Evolutionary conservation across 2,113 vertebrate genomes (phyloP), one percentile per base, ranked within the genome.

Genomic region (Hipposideros armiger): DNA sequence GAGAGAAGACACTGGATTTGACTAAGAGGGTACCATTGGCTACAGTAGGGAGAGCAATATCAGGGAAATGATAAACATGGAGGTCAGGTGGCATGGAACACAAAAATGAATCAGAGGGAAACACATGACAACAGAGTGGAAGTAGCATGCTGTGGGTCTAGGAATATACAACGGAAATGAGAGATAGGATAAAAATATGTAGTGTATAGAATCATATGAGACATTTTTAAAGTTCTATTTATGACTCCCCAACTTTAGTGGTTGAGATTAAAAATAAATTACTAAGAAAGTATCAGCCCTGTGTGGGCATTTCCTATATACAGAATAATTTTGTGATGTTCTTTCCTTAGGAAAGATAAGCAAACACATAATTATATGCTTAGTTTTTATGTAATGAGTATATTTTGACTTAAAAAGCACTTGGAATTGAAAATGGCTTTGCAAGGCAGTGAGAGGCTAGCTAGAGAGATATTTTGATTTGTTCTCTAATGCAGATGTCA

Each of bases 331-430:
- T 83, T 47, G 62, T 78, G 17, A 17, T 76, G 58, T 24, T 83
- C n/a, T 60, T 77, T 83, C 93, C 86, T 83, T 91, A 84, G 60
- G 47, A 89, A 66, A 78, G 13, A 60, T 28, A 93, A 82, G 36
- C 36, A 70, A 70, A 88, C 62, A 78, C 3, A 47, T n/a, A 84
- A 74, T 64, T 83, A n/a, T 30, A 14, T 91, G 11, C 10, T 93
- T 80, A 72, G 16, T 19, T 80, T 83, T 87, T 87, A 90, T 76
- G 72, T 54, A 54, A 42, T 62, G 47, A 83, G 17, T 67, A 15
- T 81, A 60, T 91, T 93, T 95, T 94, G 66, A 95, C 20, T 90
- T 67, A 77, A 90, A 76, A 90, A 54, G 32, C 77, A 36, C 10
- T 88, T 69, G 47, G 45, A 70, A 73, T 58, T 77, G 28, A 92